Evolutionary conservation across 2,888 invertebrate genomes (phyloP), one percentile per base, ranked within the genome.

Genomic region (Pecten maximus): DNA sequence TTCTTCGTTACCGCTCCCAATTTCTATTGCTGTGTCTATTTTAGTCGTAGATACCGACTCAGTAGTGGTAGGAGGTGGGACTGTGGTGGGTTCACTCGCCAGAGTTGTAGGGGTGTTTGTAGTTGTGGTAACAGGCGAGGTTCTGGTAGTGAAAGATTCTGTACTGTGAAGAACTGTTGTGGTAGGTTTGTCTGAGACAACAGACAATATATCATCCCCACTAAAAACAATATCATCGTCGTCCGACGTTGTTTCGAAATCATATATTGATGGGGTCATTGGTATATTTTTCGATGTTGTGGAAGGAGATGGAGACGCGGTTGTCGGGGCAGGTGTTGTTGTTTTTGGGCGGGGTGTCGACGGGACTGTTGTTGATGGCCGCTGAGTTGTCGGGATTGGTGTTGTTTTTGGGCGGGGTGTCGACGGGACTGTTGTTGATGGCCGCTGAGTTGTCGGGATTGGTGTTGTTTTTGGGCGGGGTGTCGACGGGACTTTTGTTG

Each of bases 1-100:
- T 0, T 60, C 87, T n/a, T 28, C 54, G 28, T 87, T 50, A 12
- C 87, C 89, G 39, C 89, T 89, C 0, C 89, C 89, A 16, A 87
- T 54, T 39, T 87, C 50, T 87, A 88, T 86, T n/a, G 48, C 40
- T n/a, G n/a, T 12, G 48, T 60, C 50, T 40, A 88, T 87, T 12
- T 44, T 86, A 40, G 74, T 86, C 40, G 89, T 87, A 28, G 60
- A 28, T 0, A 48, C 60, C 8, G 74, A 28, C 60, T 28, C 16
- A 40, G 44, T 28, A 12, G 74, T 88, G 40, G 40, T 48, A 10
- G 40, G n/a, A n/a, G n/a, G n/a, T 12, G 74, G 35, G 12, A 35
- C 74, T 10, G 74, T 74, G 0, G 74, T 74, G 74, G 74, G 74
- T 35, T 28, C 35, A 74, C 74, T 74, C 35, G 28, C 74, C 28